A percentile compares a stretch with the other conserved stretches of the same genome.
phyloP scores from a whole-genome alignment of 2,797 vertebrate species.

The Kryptopterus vitreolus region DNA sequence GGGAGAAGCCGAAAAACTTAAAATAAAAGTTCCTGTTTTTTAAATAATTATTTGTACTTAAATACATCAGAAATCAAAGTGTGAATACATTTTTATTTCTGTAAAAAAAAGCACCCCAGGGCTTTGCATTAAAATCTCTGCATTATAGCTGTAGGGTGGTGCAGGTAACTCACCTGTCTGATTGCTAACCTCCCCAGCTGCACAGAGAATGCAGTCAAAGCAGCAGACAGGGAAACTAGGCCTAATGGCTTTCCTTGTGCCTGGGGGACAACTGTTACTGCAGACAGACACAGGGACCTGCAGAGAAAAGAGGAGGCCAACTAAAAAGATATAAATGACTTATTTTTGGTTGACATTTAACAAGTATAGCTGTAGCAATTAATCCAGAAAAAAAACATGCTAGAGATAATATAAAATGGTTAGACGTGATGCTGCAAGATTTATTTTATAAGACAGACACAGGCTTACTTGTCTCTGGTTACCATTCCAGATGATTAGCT shows the following conservation, averaged over 20 bases:
- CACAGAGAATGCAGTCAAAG: constrained; percentile 80
- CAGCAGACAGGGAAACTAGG: constrained; percentile 78
- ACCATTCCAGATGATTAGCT: constrained; percentile 73
- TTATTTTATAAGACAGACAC: not conserved
- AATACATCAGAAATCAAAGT: not conserved
- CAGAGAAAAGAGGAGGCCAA: constrained; percentile 39
- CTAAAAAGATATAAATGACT: constrained; percentile 41
- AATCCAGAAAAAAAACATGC: not conserved
- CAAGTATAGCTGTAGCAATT: not conserved
- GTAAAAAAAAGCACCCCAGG: not conserved
- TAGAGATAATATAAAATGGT: not conserved
- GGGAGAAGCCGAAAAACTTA: no score
- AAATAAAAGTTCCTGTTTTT: not conserved
- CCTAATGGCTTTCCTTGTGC: constrained; percentile 76
- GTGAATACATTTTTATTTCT: not conserved
- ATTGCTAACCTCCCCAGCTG: constrained; percentile 82
- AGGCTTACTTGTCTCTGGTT: constrained; percentile 69
- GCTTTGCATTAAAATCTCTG: not conserved
- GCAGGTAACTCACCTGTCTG: constrained; percentile 70
- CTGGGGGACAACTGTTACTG: constrained; percentile 74
- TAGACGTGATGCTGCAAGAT: not conserved
- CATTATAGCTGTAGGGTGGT: not conserved
- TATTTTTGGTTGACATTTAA: not conserved
- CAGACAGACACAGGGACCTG: constrained; percentile 79
- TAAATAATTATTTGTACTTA: not conserved